phyloP scores from a whole-genome alignment of 2,888 invertebrate genomes.

The Apocheima hispidaria region DNA sequence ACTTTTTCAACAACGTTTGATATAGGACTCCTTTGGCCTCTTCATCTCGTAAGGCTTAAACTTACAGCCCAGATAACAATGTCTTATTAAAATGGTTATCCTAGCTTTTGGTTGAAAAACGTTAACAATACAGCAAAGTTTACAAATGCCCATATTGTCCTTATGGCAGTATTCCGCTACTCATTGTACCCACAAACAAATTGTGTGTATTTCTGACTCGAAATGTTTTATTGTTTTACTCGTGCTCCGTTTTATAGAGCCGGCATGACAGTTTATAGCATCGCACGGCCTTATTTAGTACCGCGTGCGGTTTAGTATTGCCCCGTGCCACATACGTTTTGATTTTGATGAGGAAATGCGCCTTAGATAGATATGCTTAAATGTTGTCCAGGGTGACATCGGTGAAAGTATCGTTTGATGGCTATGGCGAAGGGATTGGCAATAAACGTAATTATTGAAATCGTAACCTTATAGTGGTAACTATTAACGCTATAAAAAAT shows the following conservation, averaged over 20 bases:
- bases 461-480: neutral
- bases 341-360: constrained; percentile 34
- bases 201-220: constrained; percentile 59
- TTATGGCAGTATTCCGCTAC: neutral
- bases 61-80: too few species aligned
- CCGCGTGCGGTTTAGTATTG: constrained; percentile 42
- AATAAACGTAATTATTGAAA: neutral
- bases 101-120: too few species aligned
- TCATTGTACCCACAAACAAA: constrained; percentile 57
- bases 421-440: neutral
- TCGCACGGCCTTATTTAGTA: constrained; percentile 58
- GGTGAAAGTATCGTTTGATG: constrained; percentile 19
- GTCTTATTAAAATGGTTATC: too few species aligned
- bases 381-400: constrained; percentile 14
- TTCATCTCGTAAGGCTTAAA: too few species aligned
- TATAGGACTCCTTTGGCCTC: too few species aligned
- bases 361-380: constrained; percentile 27
- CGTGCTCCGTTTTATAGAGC: constrained; percentile 61
- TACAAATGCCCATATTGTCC: neutral
- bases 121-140: too few species aligned
- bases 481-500: neutral
- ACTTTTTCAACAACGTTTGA: too few species aligned
- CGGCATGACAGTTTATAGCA: constrained; percentile 51
- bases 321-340: constrained; percentile 35
- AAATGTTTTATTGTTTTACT: constrained; percentile 79